Percentiles rank a stretch among this genome's conserved stretches.
phyloP scores from a whole-genome alignment of 2,888 invertebrate species.

The Hypomecis punctinalis region DNA sequence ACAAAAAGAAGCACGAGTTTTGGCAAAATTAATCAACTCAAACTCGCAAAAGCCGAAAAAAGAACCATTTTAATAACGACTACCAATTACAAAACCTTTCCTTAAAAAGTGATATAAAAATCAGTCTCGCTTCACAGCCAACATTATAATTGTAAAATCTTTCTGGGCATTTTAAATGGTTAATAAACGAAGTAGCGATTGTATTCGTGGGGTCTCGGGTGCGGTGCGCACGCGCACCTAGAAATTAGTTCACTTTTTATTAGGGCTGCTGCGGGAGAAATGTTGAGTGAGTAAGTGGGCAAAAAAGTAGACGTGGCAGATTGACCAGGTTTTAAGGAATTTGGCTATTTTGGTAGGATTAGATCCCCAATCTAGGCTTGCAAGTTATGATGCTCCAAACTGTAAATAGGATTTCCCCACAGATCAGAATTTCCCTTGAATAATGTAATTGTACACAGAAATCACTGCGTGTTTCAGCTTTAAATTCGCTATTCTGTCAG shows the following conservation, averaged over 20 bases:
- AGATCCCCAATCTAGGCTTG: too few relatives aligned
- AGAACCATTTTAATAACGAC: not conserved
- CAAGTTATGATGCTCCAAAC: too few relatives aligned
- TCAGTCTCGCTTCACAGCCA: slow-evolving; percentile 31
- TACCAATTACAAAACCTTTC: slow-evolving; percentile 18
- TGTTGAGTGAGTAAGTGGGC: not conserved
- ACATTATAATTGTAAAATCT: slow-evolving; percentile 34
- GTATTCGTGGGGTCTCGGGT: slow-evolving; percentile 43
- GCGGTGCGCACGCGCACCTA: slow-evolving; percentile 61
- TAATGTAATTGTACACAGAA: too few relatives aligned
- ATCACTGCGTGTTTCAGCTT: too few relatives aligned
- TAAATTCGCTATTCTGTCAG: too few relatives aligned
- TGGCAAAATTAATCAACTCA: not conserved
- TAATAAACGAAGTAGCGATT: slow-evolving; percentile 44
- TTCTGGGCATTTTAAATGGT: slow-evolving; percentile 39
- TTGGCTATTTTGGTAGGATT: too few relatives aligned
- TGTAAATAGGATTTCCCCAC: too few relatives aligned
- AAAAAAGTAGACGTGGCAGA: not conserved
- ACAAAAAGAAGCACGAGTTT: not conserved
- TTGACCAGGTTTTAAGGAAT: too few relatives aligned
- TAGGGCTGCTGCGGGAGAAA: slow-evolving; percentile 44
- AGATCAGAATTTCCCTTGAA: too few relatives aligned
- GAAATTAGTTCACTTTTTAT: slow-evolving; percentile 67
- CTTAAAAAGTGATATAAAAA: slow-evolving; percentile 30
- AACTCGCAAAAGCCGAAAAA: slow-evolving; percentile 1